phyloP scores from a whole-genome alignment of 2,888 invertebrate species.

The Eristalis intricaria region DNA sequence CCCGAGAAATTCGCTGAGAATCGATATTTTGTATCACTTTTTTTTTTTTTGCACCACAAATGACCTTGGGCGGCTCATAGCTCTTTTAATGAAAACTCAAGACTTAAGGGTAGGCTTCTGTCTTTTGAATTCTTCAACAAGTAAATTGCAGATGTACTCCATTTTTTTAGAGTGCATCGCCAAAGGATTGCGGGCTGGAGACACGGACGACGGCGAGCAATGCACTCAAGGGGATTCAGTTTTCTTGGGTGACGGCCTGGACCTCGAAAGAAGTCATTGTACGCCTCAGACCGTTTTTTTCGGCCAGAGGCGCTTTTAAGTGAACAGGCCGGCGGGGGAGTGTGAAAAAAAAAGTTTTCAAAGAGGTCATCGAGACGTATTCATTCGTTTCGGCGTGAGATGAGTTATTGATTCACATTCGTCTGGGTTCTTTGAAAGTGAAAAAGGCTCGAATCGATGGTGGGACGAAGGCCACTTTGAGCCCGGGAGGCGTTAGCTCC shows the following conservation, averaged over 20 bases:
- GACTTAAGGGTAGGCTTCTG: not conserved
- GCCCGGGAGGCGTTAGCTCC: not conserved
- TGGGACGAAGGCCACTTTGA: not conserved
- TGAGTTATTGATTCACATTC: conserved; percentile 17
- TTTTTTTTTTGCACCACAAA: conserved; percentile 2
- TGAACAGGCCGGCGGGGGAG: not conserved
- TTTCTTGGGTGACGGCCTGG: conserved; percentile 41
- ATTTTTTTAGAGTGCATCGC: conserved; percentile 27
- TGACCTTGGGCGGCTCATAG: conserved; percentile 34
- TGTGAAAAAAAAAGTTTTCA: conserved; percentile 16
- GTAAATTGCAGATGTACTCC: conserved; percentile 43
- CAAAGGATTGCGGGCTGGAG: conserved; percentile 12
- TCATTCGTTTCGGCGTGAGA: not conserved
- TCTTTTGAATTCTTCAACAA: conserved; percentile 20
- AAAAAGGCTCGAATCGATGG: not conserved
- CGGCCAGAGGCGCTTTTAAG: not conserved
- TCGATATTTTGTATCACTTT: conserved; percentile 23
- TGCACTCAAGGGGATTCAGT: conserved; percentile 20
- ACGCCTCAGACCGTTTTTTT: conserved; percentile 28
- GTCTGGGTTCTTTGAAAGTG: not conserved
- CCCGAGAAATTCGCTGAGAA: not conserved
- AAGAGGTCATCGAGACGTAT: conserved; percentile 13
- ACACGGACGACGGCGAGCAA: conserved; percentile 17
- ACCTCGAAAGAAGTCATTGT: conserved; percentile 37
- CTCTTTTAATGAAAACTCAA: conserved; percentile 21